Conservation (phyloP, 2,888 invertebrate genomes). For the Hoplodrina blanda region DNA sequence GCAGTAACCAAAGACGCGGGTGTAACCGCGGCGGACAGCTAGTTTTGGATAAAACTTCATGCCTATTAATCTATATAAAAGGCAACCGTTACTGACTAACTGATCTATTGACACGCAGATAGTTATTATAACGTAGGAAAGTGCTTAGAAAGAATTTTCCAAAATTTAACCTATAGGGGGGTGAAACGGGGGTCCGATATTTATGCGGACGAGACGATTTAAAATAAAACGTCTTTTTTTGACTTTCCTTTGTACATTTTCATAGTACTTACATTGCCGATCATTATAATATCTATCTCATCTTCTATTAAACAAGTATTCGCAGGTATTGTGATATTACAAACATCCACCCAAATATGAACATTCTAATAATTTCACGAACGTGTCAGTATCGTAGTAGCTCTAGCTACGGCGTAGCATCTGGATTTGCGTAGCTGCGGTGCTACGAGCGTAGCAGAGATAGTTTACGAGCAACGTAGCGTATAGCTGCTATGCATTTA, state of each 20-base stretch:
- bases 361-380: slow-evolving; percentile 43
- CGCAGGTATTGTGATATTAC: slow-evolving; percentile 2
- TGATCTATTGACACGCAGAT: too few relatives aligned
- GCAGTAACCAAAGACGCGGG: too few relatives aligned
- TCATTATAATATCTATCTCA: neutral
- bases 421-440: slow-evolving; percentile 46
- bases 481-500: slow-evolving; percentile 24
- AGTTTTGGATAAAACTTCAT: too few relatives aligned
- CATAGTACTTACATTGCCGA: neutral
- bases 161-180: too few relatives aligned
- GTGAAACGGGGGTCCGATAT: too few relatives aligned
- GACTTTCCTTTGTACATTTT: neutral
- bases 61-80: too few relatives aligned
- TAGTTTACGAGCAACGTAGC: slow-evolving; percentile 32
- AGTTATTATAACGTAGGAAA: too few relatives aligned
- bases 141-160: too few relatives aligned
- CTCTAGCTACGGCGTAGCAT: slow-evolving; percentile 52
- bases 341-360: slow-evolving; percentile 20
- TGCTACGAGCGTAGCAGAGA: slow-evolving; percentile 54
- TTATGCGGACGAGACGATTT: too few relatives aligned
- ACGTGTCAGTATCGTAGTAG: slow-evolving; percentile 45
- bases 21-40: too few relatives aligned
- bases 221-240: too few relatives aligned
- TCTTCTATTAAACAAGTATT: neutral
- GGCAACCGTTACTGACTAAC: too few relatives aligned